A percentile compares a stretch with the other conserved stretches of the same genome.
phyloP scores from a whole-genome alignment of 2,888 invertebrate species.

The Zygothrica quintamaculata region DNA sequence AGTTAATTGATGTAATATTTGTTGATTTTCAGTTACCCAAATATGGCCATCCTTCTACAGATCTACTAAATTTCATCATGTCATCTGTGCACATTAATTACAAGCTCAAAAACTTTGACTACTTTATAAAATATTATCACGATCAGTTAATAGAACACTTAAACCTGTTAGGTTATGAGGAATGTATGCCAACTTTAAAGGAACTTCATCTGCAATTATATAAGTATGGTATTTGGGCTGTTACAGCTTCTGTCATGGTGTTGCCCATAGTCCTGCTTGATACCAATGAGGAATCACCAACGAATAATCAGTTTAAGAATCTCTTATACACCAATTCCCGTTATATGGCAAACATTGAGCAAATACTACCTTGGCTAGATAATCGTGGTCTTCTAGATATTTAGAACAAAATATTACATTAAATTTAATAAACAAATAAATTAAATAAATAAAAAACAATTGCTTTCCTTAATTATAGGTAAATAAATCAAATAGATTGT shows the following conservation, averaged over 20 bases:
- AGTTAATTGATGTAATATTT: constrained; percentile 69
- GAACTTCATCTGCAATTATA: constrained; percentile 72
- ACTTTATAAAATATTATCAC: constrained; percentile 79
- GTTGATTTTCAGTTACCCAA: constrained; percentile 81
- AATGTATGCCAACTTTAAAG: constrained; percentile 65
- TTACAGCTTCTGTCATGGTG: constrained; percentile 59
- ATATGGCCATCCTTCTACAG: constrained; percentile 77
- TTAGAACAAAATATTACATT: neutral
- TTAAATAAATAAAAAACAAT: no score
- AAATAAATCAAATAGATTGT: no score
- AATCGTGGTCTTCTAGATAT: constrained; percentile 75
- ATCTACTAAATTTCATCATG: constrained; percentile 79
- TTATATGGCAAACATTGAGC: constrained; percentile 71
- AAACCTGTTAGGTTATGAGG: constrained; percentile 66
- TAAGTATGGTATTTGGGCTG: constrained; percentile 74
- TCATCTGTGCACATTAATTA: constrained; percentile 77
- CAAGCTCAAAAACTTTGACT: constrained; percentile 79
- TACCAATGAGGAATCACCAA: constrained; percentile 65
- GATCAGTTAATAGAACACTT: constrained; percentile 74
- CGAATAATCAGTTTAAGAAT: constrained; percentile 56
- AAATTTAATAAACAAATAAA: neutral
- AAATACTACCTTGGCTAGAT: constrained; percentile 80
- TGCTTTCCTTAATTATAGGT: no score
- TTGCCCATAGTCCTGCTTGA: constrained; percentile 79
- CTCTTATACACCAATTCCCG: constrained; percentile 70